phyloP scores from a whole-genome alignment of 2,797 vertebrate species.

The Margarornis squamiger region DNA sequence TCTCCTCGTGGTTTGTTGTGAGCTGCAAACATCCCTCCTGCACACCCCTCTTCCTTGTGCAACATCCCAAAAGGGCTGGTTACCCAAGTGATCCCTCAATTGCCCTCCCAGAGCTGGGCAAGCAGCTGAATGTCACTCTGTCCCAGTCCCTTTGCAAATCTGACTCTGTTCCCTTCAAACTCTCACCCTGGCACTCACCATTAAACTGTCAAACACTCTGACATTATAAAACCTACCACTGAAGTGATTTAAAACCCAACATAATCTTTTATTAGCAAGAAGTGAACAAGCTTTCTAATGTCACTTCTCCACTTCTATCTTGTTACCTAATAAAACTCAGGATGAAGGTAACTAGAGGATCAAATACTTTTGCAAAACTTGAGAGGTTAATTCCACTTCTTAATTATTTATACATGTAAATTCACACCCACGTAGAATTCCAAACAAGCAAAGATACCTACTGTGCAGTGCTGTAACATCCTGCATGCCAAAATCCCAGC shows the following conservation, averaged over 20 bases:
- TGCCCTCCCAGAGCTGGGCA: not conserved
- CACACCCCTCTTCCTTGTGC: fast-evolving
- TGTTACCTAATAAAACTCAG: not conserved
- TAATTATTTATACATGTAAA: not conserved
- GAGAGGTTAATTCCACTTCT: not conserved
- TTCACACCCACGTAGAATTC: not conserved
- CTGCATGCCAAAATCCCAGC: not conserved
- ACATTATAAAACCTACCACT: not conserved
- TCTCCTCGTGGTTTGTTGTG: not conserved
- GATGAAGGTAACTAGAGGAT: not conserved
- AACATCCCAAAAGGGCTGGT: not conserved
- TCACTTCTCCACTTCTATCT: not conserved
- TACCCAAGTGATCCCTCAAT: not conserved
- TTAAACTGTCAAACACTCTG: not conserved
- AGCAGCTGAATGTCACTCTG: fast-evolving
- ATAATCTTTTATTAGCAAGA: conserved; percentile 10
- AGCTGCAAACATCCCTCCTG: not conserved
- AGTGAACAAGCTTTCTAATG: not conserved
- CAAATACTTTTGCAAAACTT: not conserved
- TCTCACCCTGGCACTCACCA: not conserved
- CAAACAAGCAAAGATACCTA: not conserved
- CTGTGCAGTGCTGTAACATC: not conserved
- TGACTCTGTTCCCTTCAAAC: not conserved
- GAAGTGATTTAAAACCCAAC: not conserved
- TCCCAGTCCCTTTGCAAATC: not conserved